Base-by-base conservation (phyloP, 37 sponge, comb jelly and placozoan species). In the Axinella damicornis region DNA sequence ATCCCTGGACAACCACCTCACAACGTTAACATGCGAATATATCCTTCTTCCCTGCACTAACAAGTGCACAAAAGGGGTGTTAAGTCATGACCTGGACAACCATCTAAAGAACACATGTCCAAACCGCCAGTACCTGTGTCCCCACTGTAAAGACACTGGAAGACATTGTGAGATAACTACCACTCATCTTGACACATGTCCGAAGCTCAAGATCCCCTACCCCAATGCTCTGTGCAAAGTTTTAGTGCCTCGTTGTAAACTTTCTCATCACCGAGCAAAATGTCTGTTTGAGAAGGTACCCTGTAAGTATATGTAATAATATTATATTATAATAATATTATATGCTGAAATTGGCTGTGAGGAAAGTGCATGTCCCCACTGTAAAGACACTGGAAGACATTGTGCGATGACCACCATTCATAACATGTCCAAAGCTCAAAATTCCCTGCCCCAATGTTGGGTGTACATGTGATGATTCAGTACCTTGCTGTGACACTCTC, bases 111-210 rank as follows among this genome's bases (percentile, higher is more conserved):
- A 53, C n/a, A n/a, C n/a, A 21, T 84, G 84, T 66, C 76, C 62
- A 25, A 63, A 56, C 11, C 30, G 84, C 32, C 84, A 39, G 76
- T 84, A 39, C 35, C 25, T 74, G 56, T 84, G 84, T 65, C 84
- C 84, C 0, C n/a, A n/a, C n/a, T n/a, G n/a, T n/a, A n/a, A n/a
- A n/a, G n/a, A n/a, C n/a, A n/a, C n/a, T n/a, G n/a, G n/a, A n/a
- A n/a, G n/a, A n/a, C n/a, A n/a, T n/a, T n/a, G n/a, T n/a, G n/a
- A n/a, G n/a, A n/a, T n/a, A n/a, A n/a, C n/a, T n/a, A n/a, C n/a
- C n/a, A n/a, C n/a, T n/a, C n/a, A n/a, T n/a, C n/a, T n/a, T n/a
- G n/a, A n/a, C n/a, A n/a, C n/a, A n/a, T n/a, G n/a, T n/a, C n/a
- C n/a, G n/a, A n/a, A n/a, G n/a, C n/a, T n/a, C n/a, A n/a, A n/a